These are phyloP conservation scores for Mactra quadrangularis DNA, from an alignment of 1,140 invertebrate genomes.

Conservation along the genomic window DNA sequence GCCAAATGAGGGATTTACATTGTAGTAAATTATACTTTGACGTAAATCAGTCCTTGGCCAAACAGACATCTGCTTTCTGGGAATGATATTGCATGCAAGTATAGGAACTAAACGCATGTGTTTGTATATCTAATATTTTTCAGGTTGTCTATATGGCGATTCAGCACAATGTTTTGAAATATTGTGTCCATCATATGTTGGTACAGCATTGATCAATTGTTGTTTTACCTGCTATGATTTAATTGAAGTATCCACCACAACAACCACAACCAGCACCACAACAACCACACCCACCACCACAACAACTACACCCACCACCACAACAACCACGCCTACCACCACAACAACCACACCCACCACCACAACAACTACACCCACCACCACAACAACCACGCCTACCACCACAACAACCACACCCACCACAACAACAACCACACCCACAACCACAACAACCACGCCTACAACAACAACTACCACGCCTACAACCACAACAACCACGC, in stretches of 20 bases:
- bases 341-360: background rate
- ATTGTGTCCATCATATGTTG: background rate
- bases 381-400: background rate
- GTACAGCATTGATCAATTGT: background rate
- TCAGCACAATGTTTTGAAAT: background rate
- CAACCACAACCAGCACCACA: conserved; percentile 11
- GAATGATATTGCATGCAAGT: too few species aligned
- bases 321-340: background rate
- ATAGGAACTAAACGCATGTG: background rate
- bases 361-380: background rate
- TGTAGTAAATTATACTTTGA: too few species aligned
- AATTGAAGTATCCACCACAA: background rate
- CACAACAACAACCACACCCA: too few species aligned
- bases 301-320: background rate
- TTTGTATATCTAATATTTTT: background rate
- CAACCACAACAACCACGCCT: background rate
- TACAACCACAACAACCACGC: too few species aligned
- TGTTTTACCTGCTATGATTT: background rate
- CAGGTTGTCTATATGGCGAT: background rate
- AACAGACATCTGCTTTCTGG: too few species aligned
- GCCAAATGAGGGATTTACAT: too few species aligned
- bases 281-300: background rate
- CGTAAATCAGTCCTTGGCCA: too few species aligned
- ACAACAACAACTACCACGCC: too few species aligned
- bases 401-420: background rate